These are phyloP conservation scores for Malaclemys terrapin DNA, from an alignment of 2,113 vertebrate genomes.

Conservation along the genomic window DNA sequence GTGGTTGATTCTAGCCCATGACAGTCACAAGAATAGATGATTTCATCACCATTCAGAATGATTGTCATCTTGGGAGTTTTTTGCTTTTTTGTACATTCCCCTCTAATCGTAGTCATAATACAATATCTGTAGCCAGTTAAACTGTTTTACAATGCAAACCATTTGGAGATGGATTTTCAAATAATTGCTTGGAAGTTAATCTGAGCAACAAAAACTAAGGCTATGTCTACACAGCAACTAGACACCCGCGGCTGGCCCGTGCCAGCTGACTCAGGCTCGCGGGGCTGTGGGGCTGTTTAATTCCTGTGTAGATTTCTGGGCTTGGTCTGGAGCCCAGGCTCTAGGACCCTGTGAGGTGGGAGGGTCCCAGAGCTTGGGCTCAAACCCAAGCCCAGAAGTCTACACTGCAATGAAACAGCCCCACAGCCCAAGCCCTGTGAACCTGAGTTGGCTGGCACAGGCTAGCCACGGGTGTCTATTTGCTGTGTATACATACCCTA, in stretches of 20 bases:
- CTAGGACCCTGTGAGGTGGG: not conserved
- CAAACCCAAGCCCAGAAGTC: not conserved
- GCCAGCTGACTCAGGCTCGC: not conserved
- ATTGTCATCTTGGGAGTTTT: not conserved
- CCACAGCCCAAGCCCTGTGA: not conserved
- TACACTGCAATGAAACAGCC: not conserved
- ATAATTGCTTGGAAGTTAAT: constrained; percentile 5
- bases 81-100: not conserved
- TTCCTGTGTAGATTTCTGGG: not conserved
- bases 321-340: not conserved
- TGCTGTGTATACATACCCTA: too few species aligned
- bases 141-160: not conserved
- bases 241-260: not conserved
- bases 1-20: not conserved
- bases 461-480: not conserved
- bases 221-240: not conserved
- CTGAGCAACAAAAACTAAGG: not conserved
- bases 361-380: not conserved
- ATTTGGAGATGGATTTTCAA: not conserved
- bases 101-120: not conserved
- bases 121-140: not conserved
- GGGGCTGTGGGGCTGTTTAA: not conserved
- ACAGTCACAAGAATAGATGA: not conserved
- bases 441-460: not conserved
- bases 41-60: not conserved